Evolutionary conservation across 2,888 invertebrate genomes (phyloP).

Genomic region (Ormyrus labotus): DNA sequence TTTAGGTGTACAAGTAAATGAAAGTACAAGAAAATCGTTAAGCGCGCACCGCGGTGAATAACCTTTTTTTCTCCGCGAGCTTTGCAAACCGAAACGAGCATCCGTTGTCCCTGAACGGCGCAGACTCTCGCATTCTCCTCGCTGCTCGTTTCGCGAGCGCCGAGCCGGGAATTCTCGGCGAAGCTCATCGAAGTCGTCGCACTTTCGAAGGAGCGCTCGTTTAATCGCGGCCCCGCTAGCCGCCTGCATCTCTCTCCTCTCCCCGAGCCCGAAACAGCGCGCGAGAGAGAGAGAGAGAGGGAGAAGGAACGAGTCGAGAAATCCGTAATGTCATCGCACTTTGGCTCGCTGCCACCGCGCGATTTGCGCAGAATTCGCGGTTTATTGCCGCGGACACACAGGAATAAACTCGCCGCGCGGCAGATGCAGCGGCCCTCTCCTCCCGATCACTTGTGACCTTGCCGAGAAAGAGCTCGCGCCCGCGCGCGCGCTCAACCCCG

Average conservation of each 20-base stretch:
- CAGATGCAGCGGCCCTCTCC: not conserved
- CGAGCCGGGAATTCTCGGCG: constrained; percentile 2
- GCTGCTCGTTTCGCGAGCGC: not conserved
- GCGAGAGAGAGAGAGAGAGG: not conserved
- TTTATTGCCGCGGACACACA: constrained; percentile 52
- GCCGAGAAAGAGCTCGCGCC: not conserved
- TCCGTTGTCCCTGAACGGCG: not conserved
- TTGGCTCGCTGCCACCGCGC: constrained; percentile 47
- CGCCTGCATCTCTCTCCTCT: not conserved
- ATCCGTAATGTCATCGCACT: constrained; percentile 58
- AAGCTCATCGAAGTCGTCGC: constrained; percentile 40
- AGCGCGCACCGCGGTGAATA: too few relatives aligned
- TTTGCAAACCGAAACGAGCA: too few relatives aligned
- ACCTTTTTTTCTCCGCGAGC: too few relatives aligned
- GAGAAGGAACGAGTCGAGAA: constrained; percentile 23
- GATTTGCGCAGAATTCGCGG: constrained; percentile 53
- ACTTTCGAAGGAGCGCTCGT: constrained; percentile 41
- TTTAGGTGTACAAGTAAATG: too few relatives aligned
- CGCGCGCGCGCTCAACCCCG: not conserved
- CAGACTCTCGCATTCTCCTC: not conserved
- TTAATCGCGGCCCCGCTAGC: constrained; percentile 37
- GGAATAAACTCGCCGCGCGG: constrained; percentile 48
- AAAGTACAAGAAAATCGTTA: too few relatives aligned
- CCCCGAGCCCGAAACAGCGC: not conserved
- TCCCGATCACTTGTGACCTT: constrained; percentile 44